These are phyloP conservation scores for Cyprinodon diabolis DNA, from an alignment of 2,797 vertebrate genomes.

Conservation along the genomic window DNA sequence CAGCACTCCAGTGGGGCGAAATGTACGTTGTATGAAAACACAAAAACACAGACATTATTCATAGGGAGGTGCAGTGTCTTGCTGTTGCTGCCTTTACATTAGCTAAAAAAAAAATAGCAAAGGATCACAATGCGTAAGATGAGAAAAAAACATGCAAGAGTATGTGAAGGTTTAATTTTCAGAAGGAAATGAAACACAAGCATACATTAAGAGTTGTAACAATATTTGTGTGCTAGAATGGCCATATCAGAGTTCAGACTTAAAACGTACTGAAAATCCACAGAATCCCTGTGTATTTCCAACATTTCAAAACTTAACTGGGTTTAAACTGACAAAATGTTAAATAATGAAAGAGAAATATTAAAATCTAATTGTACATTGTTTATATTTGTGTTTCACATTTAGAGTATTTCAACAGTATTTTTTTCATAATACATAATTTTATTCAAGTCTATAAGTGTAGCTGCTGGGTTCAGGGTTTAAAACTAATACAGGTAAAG, in stretches of 20 bases:
- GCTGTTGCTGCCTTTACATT: no score
- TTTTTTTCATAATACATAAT: constrained; percentile 43
- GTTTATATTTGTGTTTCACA: constrained; percentile 10
- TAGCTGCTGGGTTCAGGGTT: constrained; percentile 61
- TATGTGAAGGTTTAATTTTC: background rate
- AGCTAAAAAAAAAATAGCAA: no score
- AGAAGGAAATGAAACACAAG: background rate
- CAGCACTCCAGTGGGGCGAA: no score
- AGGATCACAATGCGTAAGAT: no score
- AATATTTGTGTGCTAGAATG: background rate
- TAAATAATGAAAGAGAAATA: background rate
- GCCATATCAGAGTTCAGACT: background rate
- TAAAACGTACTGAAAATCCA: background rate
- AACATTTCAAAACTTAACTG: no score
- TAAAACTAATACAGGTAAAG: constrained; percentile 54
- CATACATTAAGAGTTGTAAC: background rate
- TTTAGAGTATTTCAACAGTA: constrained; percentile 26
- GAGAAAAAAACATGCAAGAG: background rate
- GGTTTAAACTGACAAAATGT: background rate
- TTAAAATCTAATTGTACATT: background rate
- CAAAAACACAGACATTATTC: no score
- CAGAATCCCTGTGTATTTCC: background rate
- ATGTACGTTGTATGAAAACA: no score
- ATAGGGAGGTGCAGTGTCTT: no score
- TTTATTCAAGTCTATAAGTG: constrained; percentile 51